Percentiles rank a stretch among this genome's conserved stretches.
Conservation (phyloP, 2,113 vertebrate genomes). For the Eleginops maclovinus region DNA sequence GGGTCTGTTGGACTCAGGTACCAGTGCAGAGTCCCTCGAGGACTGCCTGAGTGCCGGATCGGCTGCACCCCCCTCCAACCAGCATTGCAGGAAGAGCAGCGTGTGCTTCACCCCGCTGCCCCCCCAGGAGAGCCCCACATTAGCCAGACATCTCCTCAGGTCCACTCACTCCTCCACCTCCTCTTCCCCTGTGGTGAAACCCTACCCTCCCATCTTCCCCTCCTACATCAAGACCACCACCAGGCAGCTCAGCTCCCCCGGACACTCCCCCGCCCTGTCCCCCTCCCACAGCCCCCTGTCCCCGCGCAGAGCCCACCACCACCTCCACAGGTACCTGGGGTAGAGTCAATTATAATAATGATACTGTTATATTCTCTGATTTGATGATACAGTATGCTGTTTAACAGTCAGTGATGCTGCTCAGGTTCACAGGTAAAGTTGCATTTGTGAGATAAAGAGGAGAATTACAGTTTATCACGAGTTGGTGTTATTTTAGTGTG, state of each 20-base stretch:
- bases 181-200: constrained; percentile 79
- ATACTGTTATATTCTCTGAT: neutral
- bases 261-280: constrained; percentile 88
- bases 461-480: neutral
- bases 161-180: constrained; percentile 56
- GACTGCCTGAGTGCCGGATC: constrained; percentile 57
- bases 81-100: constrained; percentile 66
- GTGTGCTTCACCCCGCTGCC: constrained; percentile 48
- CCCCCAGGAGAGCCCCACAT: constrained; percentile 79
- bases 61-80: constrained; percentile 13
- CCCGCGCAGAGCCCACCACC: constrained; percentile 79
- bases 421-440: neutral
- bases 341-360: neutral
- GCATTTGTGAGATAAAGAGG: neutral
- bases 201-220: constrained; percentile 89
- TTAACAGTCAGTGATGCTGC: neutral
- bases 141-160: constrained; percentile 84
- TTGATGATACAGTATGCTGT: neutral
- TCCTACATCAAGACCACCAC: constrained; percentile 98
- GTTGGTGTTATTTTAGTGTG: neutral
- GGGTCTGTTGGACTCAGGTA: constrained; percentile 49
- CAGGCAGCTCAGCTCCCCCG: constrained; percentile 92
- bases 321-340: constrained; percentile 72
- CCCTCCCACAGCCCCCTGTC: constrained; percentile 90
- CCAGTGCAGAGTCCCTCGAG: constrained; percentile 70